Evolutionary conservation across 2,797 vertebrate species (phyloP).

Genomic region (Cebuella pygmaea): DNA sequence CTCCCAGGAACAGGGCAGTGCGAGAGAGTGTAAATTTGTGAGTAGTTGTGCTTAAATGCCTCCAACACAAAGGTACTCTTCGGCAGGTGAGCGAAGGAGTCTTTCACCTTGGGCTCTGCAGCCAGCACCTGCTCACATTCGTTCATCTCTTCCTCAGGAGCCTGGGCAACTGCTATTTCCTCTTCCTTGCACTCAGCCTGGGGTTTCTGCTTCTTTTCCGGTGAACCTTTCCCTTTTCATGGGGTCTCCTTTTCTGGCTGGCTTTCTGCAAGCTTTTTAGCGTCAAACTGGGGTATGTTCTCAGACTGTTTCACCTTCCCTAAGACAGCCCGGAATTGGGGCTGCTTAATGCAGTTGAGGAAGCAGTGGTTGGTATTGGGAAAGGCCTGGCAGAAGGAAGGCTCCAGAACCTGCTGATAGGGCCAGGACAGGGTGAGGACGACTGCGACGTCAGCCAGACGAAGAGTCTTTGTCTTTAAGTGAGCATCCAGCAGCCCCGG

Average conservation of each 20-base stretch:
- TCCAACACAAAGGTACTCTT: neutral
- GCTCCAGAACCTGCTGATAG: neutral
- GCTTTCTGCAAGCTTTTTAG: neutral
- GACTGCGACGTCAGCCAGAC: neutral
- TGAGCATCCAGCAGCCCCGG: neutral
- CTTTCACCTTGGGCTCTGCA: neutral
- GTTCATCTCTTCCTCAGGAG: neutral
- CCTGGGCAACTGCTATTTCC: neutral
- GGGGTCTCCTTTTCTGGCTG: neutral
- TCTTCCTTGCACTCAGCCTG: neutral
- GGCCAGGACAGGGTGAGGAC: neutral
- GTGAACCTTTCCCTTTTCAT: neutral
- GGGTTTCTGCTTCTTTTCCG: neutral
- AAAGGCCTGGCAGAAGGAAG: neutral
- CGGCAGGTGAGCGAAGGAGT: neutral
- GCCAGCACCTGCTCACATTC: neutral
- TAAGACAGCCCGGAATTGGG: neutral
- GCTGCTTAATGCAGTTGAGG: neutral
- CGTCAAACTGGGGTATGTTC: neutral
- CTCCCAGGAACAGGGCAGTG: neutral
- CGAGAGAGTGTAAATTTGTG: neutral
- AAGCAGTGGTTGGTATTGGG: neutral
- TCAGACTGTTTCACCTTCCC: neutral
- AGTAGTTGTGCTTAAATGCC: neutral
- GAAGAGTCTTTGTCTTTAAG: neutral